These are phyloP conservation scores for Aplocera efformata DNA, from an alignment of 2,888 invertebrate genomes.

Conservation along the genomic window DNA sequence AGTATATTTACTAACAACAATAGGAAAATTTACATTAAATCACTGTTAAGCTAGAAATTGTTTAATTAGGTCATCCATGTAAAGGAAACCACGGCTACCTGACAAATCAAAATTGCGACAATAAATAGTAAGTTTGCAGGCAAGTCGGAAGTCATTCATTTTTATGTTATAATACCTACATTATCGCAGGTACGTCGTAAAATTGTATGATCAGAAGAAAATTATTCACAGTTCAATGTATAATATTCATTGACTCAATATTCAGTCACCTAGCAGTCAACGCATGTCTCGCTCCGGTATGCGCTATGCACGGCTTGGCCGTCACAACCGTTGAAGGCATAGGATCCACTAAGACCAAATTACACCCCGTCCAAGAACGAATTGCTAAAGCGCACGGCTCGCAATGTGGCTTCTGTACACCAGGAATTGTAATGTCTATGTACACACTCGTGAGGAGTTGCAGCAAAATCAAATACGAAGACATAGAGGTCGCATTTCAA, in stretches of 20 bases:
- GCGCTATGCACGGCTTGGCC: conserved; percentile 89
- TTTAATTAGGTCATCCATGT: too few relatives aligned
- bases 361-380: conserved; percentile 90
- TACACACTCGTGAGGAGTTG: conserved; percentile 86
- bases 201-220: too few relatives aligned
- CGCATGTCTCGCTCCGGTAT: conserved; percentile 90
- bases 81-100: too few relatives aligned
- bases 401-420: conserved; percentile 94
- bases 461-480: conserved; percentile 69
- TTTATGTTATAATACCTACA: too few relatives aligned
- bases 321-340: conserved; percentile 94
- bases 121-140: too few relatives aligned
- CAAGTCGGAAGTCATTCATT: too few relatives aligned
- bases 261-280: conserved; percentile 88
- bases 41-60: too few relatives aligned
- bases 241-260: conserved; percentile 19
- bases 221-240: too few relatives aligned
- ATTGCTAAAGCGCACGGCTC: conserved; percentile 92
- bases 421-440: conserved; percentile 96
- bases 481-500: conserved; percentile 88
- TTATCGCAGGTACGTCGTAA: too few relatives aligned
- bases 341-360: conserved; percentile 85
- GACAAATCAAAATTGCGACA: too few relatives aligned
- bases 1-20: too few relatives aligned
- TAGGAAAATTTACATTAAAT: too few relatives aligned